Conservation (phyloP, 2,113 vertebrate species). For the Antechinus stuartii region DNA sequence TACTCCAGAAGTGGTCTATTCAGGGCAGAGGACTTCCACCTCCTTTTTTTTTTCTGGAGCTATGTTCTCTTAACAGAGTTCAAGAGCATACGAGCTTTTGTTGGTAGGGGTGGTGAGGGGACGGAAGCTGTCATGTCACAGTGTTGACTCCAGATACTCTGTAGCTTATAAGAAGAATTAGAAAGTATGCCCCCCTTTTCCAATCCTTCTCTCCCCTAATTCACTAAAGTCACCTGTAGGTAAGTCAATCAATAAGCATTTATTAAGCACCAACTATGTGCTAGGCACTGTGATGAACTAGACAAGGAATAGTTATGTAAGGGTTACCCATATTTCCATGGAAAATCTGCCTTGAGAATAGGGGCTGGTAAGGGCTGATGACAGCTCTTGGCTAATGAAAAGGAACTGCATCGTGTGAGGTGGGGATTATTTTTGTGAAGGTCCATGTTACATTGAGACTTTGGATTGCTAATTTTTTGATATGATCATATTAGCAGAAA, state of each 20-base stretch:
- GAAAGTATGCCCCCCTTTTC: neutral
- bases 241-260: neutral
- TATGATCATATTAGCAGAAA: neutral
- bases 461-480: neutral
- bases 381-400: neutral
- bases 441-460: neutral
- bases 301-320: neutral
- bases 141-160: neutral
- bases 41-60: neutral
- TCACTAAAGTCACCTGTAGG: neutral
- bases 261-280: neutral
- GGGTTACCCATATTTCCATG: neutral
- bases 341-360: neutral
- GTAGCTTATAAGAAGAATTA: neutral
- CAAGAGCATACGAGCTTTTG: neutral
- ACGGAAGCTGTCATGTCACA: neutral
- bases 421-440: neutral
- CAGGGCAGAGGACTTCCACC: neutral
- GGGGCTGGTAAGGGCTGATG: neutral
- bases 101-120: neutral
- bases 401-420: neutral
- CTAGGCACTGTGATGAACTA: neutral
- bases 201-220: neutral
- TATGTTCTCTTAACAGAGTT: neutral
- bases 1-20: neutral